Percentiles rank a stretch among this genome's conserved stretches.
phyloP scores from a whole-genome alignment of 2,113 vertebrate genomes.

The Herpailurus yagouaroundi region DNA sequence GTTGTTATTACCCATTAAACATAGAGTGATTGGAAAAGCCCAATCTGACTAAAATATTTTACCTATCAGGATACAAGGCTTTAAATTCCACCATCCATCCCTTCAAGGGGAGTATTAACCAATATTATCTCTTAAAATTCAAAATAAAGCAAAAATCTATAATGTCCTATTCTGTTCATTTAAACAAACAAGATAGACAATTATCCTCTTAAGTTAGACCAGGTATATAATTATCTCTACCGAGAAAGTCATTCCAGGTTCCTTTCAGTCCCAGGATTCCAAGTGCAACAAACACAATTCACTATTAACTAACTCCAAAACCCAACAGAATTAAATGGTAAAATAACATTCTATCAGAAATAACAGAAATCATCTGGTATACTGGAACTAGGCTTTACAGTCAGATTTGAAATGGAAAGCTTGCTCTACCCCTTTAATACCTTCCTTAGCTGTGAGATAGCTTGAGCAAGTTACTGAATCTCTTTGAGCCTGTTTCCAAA shows the following conservation, averaged over 20 bases:
- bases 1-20: neutral
- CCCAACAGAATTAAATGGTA: neutral
- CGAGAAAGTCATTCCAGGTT: neutral
- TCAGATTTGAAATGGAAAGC: neutral
- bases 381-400: neutral
- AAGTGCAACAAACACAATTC: neutral
- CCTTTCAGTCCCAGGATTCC: neutral
- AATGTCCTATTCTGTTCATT: neutral
- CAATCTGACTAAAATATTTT: neutral
- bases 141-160: neutral
- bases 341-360: neutral
- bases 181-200: conserved; percentile 31
- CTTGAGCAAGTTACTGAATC: neutral
- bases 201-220: neutral
- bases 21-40: neutral
- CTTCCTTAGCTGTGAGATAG: neutral
- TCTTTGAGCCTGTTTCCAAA: neutral
- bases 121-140: neutral
- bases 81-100: neutral
- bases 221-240: neutral
- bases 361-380: neutral
- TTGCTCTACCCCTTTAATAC: neutral
- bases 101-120: neutral
- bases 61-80: neutral
- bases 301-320: neutral